A percentile compares a stretch with the other conserved stretches of the same genome.
phyloP scores from a whole-genome alignment of 2,113 vertebrate genomes.

The Eclectus roratus region DNA sequence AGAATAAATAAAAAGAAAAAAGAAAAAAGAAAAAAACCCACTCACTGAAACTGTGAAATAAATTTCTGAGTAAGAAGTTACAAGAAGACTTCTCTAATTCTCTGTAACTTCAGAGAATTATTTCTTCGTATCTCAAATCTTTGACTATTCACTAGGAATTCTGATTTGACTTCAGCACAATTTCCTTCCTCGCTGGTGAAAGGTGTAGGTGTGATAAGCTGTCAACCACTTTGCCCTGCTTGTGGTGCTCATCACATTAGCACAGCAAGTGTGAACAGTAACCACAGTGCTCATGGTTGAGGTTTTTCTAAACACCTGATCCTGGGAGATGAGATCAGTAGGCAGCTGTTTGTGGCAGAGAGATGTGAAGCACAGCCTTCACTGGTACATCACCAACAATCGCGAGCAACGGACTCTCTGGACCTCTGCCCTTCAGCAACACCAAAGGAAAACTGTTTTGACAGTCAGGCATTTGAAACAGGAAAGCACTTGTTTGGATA shows the following conservation, averaged over 20 bases:
- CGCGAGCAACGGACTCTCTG: neutral
- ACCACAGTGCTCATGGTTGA: neutral
- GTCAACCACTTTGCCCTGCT: neutral
- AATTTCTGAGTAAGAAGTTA: neutral
- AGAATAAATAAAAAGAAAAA: too few species aligned
- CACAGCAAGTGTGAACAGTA: neutral
- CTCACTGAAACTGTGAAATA: neutral
- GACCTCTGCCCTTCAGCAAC: neutral
- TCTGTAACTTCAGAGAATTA: neutral
- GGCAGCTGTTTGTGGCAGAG: neutral
- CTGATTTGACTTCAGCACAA: neutral
- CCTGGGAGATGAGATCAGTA: neutral
- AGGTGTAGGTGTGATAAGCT: neutral
- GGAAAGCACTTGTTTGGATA: constrained; percentile 48
- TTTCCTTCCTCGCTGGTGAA: neutral
- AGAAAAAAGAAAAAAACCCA: too few species aligned
- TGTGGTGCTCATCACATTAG: neutral
- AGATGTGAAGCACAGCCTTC: neutral
- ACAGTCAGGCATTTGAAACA: constrained; percentile 27
- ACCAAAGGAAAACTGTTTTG: constrained; percentile 21
- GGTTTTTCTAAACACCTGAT: neutral
- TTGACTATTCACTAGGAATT: neutral
- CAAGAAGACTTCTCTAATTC: neutral
- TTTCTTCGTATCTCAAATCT: neutral
- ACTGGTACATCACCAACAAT: neutral